A percentile compares a stretch with the other conserved stretches of the same genome.
These are phyloP conservation scores for Opisthograptis luteolata DNA, from an alignment of 2,888 invertebrate species.

Conservation along the genomic window DNA sequence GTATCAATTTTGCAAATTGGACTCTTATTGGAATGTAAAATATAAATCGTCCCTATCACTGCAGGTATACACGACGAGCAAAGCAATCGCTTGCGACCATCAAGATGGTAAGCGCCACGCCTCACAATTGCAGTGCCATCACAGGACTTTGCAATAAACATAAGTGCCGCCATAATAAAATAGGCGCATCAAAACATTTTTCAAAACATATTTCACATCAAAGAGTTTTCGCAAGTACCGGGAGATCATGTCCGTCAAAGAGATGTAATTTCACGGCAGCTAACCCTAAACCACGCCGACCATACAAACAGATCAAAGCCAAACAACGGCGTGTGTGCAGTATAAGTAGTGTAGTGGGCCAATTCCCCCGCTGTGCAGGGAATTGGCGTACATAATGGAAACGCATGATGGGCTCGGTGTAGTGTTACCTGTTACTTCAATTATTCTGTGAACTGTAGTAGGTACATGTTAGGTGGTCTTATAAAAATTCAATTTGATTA, in stretches of 20 bases:
- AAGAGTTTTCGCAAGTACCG: constrained; percentile 16
- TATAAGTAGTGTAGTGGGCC: background rate
- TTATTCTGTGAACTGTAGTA: too few species aligned
- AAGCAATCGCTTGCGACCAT: too few species aligned
- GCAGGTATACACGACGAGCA: too few species aligned
- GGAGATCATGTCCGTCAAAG: constrained; percentile 30
- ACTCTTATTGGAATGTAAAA: too few species aligned
- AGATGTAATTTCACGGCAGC: constrained; percentile 35
- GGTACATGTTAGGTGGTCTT: too few species aligned
- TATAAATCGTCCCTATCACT: too few species aligned
- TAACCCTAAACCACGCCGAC: constrained; percentile 16
- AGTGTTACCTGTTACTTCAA: background rate
- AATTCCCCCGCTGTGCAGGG: background rate
- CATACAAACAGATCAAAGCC: constrained; percentile 21
- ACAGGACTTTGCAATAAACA: too few species aligned
- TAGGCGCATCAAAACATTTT: background rate
- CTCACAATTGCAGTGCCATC: too few species aligned
- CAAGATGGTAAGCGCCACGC: too few species aligned
- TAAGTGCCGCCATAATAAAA: too few species aligned
- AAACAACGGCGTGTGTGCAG: constrained; percentile 6
- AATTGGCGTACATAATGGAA: background rate
- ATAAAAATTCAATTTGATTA: too few species aligned
- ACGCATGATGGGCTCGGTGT: background rate
- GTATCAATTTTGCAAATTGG: background rate
- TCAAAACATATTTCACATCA: constrained; percentile 6